A percentile compares a stretch with the other conserved stretches of the same genome.
Evolutionary conservation across 2,888 invertebrate genomes (phyloP).

Genomic region (Chymomyza fuscimana): DNA sequence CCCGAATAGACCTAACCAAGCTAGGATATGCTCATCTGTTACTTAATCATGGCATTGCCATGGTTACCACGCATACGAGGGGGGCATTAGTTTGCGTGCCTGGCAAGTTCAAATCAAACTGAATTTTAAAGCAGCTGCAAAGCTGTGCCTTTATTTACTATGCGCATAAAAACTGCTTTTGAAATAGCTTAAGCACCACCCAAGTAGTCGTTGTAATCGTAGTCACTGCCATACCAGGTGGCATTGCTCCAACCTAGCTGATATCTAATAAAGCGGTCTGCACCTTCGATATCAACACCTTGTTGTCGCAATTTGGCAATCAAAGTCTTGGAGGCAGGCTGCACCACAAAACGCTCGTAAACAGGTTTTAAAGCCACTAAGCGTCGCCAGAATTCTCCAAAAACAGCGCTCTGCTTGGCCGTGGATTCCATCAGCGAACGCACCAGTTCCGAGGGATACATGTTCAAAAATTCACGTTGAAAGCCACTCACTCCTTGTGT

Average conservation of each 20-base stretch:
- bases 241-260: conserved; percentile 59
- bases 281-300: conserved; percentile 44
- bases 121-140: conserved; percentile 2
- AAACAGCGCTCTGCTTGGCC: conserved; percentile 55
- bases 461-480: conserved; percentile 56
- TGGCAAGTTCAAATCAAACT: conserved; percentile 2
- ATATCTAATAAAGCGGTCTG: conserved; percentile 45
- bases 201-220: conserved; percentile 29
- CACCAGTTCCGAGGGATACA: conserved; percentile 61
- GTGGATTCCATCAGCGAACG: conserved; percentile 60
- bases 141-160: conserved; percentile 1
- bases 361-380: conserved; percentile 60
- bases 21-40: conserved; percentile 67
- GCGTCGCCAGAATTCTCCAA: conserved; percentile 66
- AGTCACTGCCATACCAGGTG: conserved; percentile 16
- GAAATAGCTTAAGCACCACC: background rate
- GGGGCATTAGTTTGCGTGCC: conserved; percentile 11
- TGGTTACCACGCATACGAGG: conserved; percentile 53
- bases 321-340: conserved; percentile 31
- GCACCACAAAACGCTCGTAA: conserved; percentile 64
- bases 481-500: conserved; percentile 72
- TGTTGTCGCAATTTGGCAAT: conserved; percentile 26
- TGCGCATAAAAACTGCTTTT: background rate
- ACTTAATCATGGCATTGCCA: conserved; percentile 74
- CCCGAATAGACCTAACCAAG: conserved; percentile 13